Percentiles rank a stretch among this genome's conserved stretches.
Conservation (phyloP, 2,888 invertebrate genomes). For the Tethea ocularis region DNA sequence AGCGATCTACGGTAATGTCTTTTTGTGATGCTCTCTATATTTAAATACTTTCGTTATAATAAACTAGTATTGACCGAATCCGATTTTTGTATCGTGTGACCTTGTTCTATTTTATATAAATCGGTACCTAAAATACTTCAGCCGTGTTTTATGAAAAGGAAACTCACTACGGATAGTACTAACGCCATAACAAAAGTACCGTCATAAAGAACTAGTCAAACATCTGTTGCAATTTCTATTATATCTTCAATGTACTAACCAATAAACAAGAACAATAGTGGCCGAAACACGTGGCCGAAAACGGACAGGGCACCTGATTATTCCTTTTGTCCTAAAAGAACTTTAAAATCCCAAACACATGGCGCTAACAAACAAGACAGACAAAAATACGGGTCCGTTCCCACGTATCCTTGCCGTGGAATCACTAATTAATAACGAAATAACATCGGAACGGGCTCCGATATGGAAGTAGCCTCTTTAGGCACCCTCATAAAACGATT, state of each 20-base stretch:
- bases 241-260: slow-evolving; percentile 40
- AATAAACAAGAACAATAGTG: slow-evolving; percentile 60
- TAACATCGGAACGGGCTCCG: slow-evolving; percentile 57
- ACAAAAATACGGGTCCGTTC: slow-evolving; percentile 57
- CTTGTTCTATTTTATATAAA: slow-evolving; percentile 61
- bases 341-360: slow-evolving; percentile 66
- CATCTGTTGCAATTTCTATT: slow-evolving; percentile 68
- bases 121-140: slow-evolving; percentile 31
- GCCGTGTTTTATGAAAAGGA: slow-evolving; percentile 32
- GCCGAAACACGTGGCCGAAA: slow-evolving; percentile 59
- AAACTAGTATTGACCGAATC: slow-evolving; percentile 54
- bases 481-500: slow-evolving; percentile 80
- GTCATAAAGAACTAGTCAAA: slow-evolving; percentile 44
- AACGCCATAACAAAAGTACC: slow-evolving; percentile 43
- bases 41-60: slow-evolving; percentile 55
- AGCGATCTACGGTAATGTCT: slow-evolving; percentile 55
- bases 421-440: slow-evolving; percentile 77
- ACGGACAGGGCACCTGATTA: slow-evolving; percentile 58
- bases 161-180: slow-evolving; percentile 35
- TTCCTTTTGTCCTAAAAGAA: slow-evolving; percentile 57
- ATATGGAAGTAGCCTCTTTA: slow-evolving; percentile 75
- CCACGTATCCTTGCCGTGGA: slow-evolving; percentile 72
- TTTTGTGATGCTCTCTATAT: slow-evolving; percentile 41
- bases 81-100: slow-evolving; percentile 40
- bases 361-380: slow-evolving; percentile 52